phyloP scores from a whole-genome alignment of 2,797 vertebrate species.

The Octomys mimax region DNA sequence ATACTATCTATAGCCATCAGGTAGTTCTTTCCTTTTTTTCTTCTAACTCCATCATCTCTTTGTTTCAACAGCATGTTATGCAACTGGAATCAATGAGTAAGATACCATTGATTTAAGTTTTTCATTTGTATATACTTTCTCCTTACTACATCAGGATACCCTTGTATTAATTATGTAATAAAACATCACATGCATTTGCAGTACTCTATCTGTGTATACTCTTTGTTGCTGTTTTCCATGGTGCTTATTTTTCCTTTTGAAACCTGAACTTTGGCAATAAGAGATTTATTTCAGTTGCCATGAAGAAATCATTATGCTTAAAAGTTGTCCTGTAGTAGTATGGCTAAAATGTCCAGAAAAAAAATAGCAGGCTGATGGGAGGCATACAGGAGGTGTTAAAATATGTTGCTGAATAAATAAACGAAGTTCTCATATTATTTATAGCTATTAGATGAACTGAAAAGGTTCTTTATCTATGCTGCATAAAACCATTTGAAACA shows the following conservation, averaged over 20 bases:
- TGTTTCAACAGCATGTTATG: constrained; percentile 37
- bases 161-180: background rate
- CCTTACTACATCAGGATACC: background rate
- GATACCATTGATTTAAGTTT: constrained; percentile 3
- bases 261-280: constrained; percentile 47
- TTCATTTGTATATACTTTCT: background rate
- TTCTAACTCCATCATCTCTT: background rate
- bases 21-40: background rate
- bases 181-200: background rate
- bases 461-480: background rate
- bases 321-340: constrained; percentile 30
- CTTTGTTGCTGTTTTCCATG: background rate
- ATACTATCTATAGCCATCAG: background rate
- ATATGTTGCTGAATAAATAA: background rate
- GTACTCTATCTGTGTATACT: background rate
- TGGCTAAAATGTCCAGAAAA: constrained; percentile 21
- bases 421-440: constrained; percentile 8
- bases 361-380: background rate
- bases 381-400: background rate
- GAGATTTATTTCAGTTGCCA: constrained; percentile 27
- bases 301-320: constrained; percentile 29
- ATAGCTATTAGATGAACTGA: background rate
- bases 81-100: constrained; percentile 29
- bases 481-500: constrained; percentile 4
- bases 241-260: constrained; percentile 50